Base-by-base conservation (phyloP, 2,797 vertebrate species). In the Platyrinchus mystaceus region DNA sequence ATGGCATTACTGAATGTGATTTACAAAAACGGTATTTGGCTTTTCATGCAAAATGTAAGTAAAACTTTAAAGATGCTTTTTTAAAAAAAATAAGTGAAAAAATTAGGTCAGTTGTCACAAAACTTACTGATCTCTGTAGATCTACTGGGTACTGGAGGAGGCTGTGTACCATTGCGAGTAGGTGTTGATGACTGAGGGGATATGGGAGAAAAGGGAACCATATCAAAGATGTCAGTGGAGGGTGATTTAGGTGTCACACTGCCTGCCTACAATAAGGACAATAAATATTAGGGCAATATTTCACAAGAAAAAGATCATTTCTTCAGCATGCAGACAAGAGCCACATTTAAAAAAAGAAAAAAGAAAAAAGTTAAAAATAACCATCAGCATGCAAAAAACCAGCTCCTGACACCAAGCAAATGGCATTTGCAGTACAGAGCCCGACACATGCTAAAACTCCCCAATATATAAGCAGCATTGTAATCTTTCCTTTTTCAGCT, bases 221-320 rank as follows among this genome's bases (percentile, higher is more conserved):
- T 99, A 98, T 99, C 99, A 87, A 99, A 99, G 83, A 99, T 94
- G 95, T 99, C 99, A 55, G 99, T 99, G 64, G 99, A 98, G 64
- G 98, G 97, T 64, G 97, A 98, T 92, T 98, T 99, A 67, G 98
- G 97, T 82, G 98, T 98, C 97, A 98, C 91, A 89, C 98, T 98
- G 92, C 98, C 98, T 43, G 97, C 98, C 99, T 99, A 98, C 56
- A 95, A 94, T 77, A 95, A 97, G 97, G 94, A 97, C 85, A 96
- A 97, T 89, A 95, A 75, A 69, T 79, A 92, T 97, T 95, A 98
- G 94, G 66, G 77, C 39, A 88, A 49, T 46, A 87, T 71, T 97
- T 93, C 95, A 95, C 60, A 84, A 2, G 73, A 36, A 46, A 64
- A 41, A 94, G 34, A 80, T 84, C 83, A 89, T 53, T 71, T 94